Percentiles rank a stretch among this genome's conserved stretches.
These are phyloP conservation scores for Geotrupes spiniger DNA, from an alignment of 2,888 invertebrate genomes.

Conservation along the genomic window DNA sequence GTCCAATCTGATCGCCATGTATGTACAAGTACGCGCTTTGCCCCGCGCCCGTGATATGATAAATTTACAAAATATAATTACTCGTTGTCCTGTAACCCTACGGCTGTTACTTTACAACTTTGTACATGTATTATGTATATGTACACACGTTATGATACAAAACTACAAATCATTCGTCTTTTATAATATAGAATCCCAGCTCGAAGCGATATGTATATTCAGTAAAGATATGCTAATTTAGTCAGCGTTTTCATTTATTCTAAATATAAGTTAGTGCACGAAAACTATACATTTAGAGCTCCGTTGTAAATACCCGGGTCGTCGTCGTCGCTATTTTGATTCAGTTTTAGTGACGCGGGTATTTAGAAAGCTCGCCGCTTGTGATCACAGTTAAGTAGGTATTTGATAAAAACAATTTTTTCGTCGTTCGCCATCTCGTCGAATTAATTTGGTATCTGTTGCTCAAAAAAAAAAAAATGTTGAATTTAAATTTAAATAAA, in stretches of 20 bases:
- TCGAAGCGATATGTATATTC: slow-evolving; percentile 52
- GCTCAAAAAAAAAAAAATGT: slow-evolving; percentile 6
- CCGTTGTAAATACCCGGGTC: slow-evolving; percentile 2
- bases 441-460: background rate
- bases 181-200: slow-evolving; percentile 46
- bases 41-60: slow-evolving; percentile 40
- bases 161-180: slow-evolving; percentile 32
- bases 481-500: too few relatives aligned
- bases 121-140: slow-evolving; percentile 35
- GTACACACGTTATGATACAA: slow-evolving; percentile 32
- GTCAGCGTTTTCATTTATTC: slow-evolving; percentile 24
- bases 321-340: slow-evolving; percentile 3
- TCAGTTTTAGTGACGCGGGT: slow-evolving; percentile 9
- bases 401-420: slow-evolving; percentile 25
- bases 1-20: too few relatives aligned
- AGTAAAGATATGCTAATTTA: slow-evolving; percentile 43
- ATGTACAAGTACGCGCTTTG: slow-evolving; percentile 20
- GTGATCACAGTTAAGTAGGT: slow-evolving; percentile 48
- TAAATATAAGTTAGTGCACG: slow-evolving; percentile 14
- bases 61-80: slow-evolving; percentile 45
- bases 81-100: slow-evolving; percentile 37
- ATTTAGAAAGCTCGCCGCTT: slow-evolving; percentile 17
- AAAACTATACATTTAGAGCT: slow-evolving; percentile 2
- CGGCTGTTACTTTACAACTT: slow-evolving; percentile 42
- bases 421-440: slow-evolving; percentile 12